Percentiles rank a stretch among this genome's conserved stretches.
phyloP scores from a whole-genome alignment of 2,888 invertebrate species.

The Ischnura elegans region DNA sequence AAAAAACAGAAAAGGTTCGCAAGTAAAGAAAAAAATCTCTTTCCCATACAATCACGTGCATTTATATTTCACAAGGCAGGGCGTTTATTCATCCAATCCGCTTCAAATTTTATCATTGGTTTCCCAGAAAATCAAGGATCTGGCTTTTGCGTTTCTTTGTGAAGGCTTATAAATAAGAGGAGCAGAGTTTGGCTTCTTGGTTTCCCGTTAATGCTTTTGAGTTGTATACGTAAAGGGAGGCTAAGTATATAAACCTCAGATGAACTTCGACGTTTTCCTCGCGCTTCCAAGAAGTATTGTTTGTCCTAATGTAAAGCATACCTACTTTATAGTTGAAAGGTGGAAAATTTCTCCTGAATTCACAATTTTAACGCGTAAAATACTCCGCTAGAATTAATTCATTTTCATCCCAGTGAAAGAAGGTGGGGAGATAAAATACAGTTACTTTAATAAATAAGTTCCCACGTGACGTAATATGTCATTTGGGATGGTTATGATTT shows the following conservation, averaged over 20 bases:
- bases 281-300: neutral
- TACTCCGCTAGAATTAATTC: no score
- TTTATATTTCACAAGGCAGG: conserved; percentile 32
- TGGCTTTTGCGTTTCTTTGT: conserved; percentile 6
- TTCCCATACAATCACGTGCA: conserved; percentile 15
- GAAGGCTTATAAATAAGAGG: neutral
- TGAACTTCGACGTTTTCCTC: neutral
- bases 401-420: no score
- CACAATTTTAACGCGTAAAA: no score
- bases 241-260: neutral
- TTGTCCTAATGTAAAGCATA: neutral
- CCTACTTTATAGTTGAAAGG: neutral
- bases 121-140: conserved; percentile 19
- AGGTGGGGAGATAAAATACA: no score
- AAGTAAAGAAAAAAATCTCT: conserved; percentile 19
- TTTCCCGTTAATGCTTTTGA: neutral
- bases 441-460: no score
- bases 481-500: no score
- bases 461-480: no score
- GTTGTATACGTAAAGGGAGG: neutral
- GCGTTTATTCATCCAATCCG: conserved; percentile 57
- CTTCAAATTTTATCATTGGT: conserved; percentile 59
- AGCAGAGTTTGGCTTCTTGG: neutral
- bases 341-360: no score
- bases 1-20: no score